Base-by-base conservation (phyloP, 1,140 invertebrate species). In the Rhyzopertha dominica region DNA sequence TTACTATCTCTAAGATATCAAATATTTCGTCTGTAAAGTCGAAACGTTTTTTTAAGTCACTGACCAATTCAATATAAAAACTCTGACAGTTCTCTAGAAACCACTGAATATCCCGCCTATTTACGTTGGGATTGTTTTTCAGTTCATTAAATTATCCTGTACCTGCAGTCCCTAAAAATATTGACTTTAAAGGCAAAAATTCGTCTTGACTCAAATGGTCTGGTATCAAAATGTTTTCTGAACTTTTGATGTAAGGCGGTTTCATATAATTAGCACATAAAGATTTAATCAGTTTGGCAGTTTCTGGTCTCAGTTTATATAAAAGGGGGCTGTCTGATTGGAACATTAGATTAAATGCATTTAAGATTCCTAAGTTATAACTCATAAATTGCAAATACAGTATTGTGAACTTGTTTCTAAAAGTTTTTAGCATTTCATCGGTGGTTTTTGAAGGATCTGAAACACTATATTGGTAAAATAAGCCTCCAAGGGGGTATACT, bases 371-470 rank as follows among this genome's bases (percentile, higher is more conserved):
- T 12, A 65, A 26, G 16, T 32, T 30, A 52, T 64, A 59, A 5
- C 54, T 50, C 51, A 65, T 45, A 18, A 66, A 65, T 32, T 66
- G 57, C 14, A 67, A 38, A 45, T 65, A 62, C 8, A 61, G 18
- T 17, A 32, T 39, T n/a, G 51, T 61, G 25, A 42, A 51, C 19
- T 14, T 9, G 54, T 70, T 68, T 13, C 58, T 46, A 45, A 68
- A 35, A 5, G 53, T 53, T n/a, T 26, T 45, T 9, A 63, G 31
- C 34, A 67, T 68, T 38, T 51, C 41, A 39, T 66, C 53, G 7
- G 55, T 61, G n/a, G 53, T 64, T 18, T 58, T 56, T 20, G 58
- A 68, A 30, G 57, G 64, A 52, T 67, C 66, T 16, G 49, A 36
- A 47, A 63, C 54, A 18, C 53, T 48, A 17, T 38, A 5, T 51